These are phyloP conservation scores for Adelges cooleyi DNA, from an alignment of 1,140 invertebrate species.

Conservation along the genomic window DNA sequence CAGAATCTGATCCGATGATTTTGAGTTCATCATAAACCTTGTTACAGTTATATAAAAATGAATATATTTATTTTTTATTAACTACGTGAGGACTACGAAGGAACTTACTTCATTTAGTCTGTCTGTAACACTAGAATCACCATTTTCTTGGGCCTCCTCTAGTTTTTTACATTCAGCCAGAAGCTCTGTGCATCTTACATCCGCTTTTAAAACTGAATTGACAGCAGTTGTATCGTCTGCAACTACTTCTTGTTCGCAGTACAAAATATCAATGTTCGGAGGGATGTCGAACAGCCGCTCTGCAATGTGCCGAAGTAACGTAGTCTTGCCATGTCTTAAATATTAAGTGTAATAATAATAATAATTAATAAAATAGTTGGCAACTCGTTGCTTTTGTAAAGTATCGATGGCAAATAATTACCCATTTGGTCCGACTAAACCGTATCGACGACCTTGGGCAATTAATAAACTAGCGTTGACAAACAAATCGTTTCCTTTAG, in stretches of 20 bases:
- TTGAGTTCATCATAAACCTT: slow-evolving; percentile 92
- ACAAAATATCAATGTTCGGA: slow-evolving; percentile 90
- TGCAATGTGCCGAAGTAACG: slow-evolving; percentile 84
- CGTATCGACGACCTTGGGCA: slow-evolving; percentile 86
- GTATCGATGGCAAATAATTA: slow-evolving; percentile 41
- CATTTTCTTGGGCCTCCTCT: slow-evolving; percentile 54
- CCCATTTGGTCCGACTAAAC: slow-evolving; percentile 96
- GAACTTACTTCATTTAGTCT: slow-evolving; percentile 64
- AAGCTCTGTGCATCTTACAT: slow-evolving; percentile 73
- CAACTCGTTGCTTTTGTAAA: no score
- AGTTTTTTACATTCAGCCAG: slow-evolving; percentile 74
- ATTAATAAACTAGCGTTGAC: slow-evolving; percentile 92
- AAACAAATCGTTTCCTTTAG: slow-evolving; percentile 95
- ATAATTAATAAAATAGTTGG: no score
- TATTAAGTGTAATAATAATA: neutral
- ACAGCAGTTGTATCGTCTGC: slow-evolving; percentile 87
- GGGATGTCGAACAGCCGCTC: slow-evolving; percentile 83
- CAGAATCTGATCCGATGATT: slow-evolving; percentile 92
- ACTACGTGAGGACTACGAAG: no score
- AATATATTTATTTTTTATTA: no score
- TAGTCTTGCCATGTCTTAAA: slow-evolving; percentile 92
- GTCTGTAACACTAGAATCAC: slow-evolving; percentile 55
- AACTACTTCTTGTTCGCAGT: slow-evolving; percentile 97
- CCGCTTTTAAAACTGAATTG: slow-evolving; percentile 82
- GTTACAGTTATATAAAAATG: no score